Evolutionary conservation across 2,888 invertebrate genomes (phyloP).

Genomic region (Ypsolopha scabrella): DNA sequence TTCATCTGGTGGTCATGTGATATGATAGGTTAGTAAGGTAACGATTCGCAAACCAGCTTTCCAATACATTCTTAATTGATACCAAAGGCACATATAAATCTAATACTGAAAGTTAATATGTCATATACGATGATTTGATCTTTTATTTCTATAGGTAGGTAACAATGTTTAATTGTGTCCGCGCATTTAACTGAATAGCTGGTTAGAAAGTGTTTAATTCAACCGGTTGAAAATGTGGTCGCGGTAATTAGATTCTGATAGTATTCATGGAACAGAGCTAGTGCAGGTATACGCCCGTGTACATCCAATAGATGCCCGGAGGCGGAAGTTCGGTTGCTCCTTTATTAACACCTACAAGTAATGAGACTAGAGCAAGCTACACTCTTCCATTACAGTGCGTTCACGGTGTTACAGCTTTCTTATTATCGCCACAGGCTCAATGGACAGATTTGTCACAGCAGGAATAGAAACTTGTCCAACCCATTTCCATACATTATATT

Average conservation of each 20-base stretch:
- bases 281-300: slow-evolving; percentile 1
- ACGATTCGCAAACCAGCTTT: slow-evolving; percentile 6
- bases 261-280: slow-evolving; percentile 4
- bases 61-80: neutral
- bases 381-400: neutral
- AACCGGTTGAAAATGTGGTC: neutral
- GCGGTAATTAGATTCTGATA: neutral
- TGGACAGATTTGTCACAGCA: too few relatives aligned
- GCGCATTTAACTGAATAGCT: neutral
- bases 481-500: too few relatives aligned
- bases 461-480: too few relatives aligned
- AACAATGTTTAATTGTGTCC: neutral
- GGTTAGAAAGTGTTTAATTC: neutral
- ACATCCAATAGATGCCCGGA: slow-evolving; percentile 5
- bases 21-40: slow-evolving; percentile 6
- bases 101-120: neutral
- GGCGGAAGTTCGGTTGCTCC: neutral
- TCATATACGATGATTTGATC: neutral
- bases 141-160: neutral
- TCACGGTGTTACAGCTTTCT: slow-evolving; percentile 9
- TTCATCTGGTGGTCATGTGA: slow-evolving; percentile 4
- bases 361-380: slow-evolving; percentile 19
- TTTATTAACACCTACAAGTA: slow-evolving; percentile 16
- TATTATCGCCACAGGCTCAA: neutral
- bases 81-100: neutral